These are phyloP conservation scores for Sycophila texana DNA, from an alignment of 2,888 invertebrate species.

Conservation along the genomic window DNA sequence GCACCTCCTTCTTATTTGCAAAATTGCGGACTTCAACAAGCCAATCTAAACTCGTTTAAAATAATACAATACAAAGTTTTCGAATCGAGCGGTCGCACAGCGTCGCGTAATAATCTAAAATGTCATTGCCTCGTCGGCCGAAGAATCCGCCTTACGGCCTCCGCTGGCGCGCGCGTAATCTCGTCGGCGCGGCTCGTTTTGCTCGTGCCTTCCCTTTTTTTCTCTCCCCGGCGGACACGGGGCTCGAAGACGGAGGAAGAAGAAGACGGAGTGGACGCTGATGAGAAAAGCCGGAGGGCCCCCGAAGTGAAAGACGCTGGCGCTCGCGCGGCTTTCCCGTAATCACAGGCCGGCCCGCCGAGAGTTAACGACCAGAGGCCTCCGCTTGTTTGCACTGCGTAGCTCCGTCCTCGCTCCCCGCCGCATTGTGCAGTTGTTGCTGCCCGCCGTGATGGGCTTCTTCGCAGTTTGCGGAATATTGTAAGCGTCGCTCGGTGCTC, in stretches of 20 bases:
- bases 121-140: not conserved
- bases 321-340: constrained; percentile 22
- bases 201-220: not conserved
- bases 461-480: constrained; percentile 4
- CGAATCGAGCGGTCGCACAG: not conserved
- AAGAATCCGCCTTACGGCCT: not conserved
- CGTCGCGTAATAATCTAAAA: not conserved
- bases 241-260: not conserved
- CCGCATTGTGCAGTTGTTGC: not conserved
- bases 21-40: too few relatives aligned
- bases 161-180: not conserved
- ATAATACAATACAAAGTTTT: too few relatives aligned
- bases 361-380: constrained; percentile 28
- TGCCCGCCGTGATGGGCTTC: not conserved
- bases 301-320: constrained; percentile 22
- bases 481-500: not conserved
- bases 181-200: not conserved
- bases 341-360: constrained; percentile 41
- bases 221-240: not conserved
- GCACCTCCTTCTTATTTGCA: too few relatives aligned
- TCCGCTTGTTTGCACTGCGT: not conserved
- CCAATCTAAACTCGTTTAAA: too few relatives aligned
- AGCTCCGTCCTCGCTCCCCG: not conserved
- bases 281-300: not conserved
- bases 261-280: not conserved